Evolutionary conservation across 2,113 vertebrate genomes (phyloP).

Genomic region (Tetraodon nigroviridis): DNA sequence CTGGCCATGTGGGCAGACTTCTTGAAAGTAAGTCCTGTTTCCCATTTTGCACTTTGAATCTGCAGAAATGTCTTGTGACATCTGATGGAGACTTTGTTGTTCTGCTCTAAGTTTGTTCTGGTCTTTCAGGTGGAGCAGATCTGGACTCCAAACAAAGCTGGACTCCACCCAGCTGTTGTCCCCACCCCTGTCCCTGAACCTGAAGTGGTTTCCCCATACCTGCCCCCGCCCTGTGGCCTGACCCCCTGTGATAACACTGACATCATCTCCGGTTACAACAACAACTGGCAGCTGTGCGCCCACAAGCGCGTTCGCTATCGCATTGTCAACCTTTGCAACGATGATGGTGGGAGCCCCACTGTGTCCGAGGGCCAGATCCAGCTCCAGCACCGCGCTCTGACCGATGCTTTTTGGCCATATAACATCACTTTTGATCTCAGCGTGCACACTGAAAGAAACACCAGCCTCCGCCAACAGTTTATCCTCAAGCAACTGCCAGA

Average conservation of each 20-base stretch:
- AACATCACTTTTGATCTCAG: constrained; percentile 90
- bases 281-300: constrained; percentile 79
- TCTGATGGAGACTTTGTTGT: not conserved
- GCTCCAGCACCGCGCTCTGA: constrained; percentile 80
- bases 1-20: constrained; percentile 74
- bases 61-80: not conserved
- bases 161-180: constrained; percentile 72
- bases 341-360: constrained; percentile 75
- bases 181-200: constrained; percentile 63
- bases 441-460: constrained; percentile 77
- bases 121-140: constrained; percentile 62
- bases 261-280: constrained; percentile 83
- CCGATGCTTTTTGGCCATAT: constrained; percentile 82
- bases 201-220: constrained; percentile 73
- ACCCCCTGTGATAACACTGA: constrained; percentile 88
- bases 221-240: constrained; percentile 82
- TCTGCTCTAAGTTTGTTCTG: constrained; percentile 3
- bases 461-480: constrained; percentile 78
- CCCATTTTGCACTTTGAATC: not conserved
- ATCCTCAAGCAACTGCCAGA: constrained; percentile 90
- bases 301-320: constrained; percentile 83
- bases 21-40: constrained; percentile 46
- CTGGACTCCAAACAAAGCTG: constrained; percentile 79
- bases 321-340: constrained; percentile 83
- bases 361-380: constrained; percentile 81